phyloP scores from a whole-genome alignment of 1,140 invertebrate genomes.

The Platyscapa corneri region DNA sequence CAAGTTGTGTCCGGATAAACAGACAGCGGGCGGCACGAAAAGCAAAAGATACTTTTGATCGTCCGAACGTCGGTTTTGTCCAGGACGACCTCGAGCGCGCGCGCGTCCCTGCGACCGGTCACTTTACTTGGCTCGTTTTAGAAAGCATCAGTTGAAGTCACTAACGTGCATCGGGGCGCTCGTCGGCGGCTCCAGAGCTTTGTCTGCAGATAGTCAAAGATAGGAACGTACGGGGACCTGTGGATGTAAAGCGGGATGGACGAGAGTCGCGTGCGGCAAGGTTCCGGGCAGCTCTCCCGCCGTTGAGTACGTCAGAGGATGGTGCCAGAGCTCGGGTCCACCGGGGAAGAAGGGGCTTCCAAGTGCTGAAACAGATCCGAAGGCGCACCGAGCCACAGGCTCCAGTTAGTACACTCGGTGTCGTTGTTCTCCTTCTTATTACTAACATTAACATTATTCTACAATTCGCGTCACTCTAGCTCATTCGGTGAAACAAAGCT shows the following conservation, averaged over 20 bases:
- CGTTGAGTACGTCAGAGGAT: slow-evolving; percentile 88
- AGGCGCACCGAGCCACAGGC: slow-evolving; percentile 31
- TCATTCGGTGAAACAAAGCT: too few species aligned
- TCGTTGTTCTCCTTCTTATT: too few species aligned
- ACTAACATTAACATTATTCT: background rate
- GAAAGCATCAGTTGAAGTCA: slow-evolving; percentile 58
- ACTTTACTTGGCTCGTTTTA: slow-evolving; percentile 28
- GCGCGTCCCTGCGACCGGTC: background rate
- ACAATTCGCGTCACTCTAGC: too few species aligned
- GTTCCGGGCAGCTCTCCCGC: slow-evolving; percentile 88
- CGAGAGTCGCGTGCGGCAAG: slow-evolving; percentile 90
- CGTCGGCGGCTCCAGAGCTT: slow-evolving; percentile 79
- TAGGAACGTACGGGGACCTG: slow-evolving; percentile 97
- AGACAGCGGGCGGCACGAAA: background rate
- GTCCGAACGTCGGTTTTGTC: background rate
- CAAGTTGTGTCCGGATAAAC: background rate
- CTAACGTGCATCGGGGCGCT: slow-evolving; percentile 76
- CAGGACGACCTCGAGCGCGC: background rate
- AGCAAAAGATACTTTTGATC: background rate
- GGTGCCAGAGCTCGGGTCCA: slow-evolving; percentile 93
- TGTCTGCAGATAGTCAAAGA: slow-evolving; percentile 96
- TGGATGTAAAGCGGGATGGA: slow-evolving; percentile 96
- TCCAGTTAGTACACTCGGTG: slow-evolving; percentile 24
- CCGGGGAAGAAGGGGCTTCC: slow-evolving; percentile 95
- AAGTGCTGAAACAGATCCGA: slow-evolving; percentile 82